Evolutionary conservation across 2,797 vertebrate genomes (phyloP), one percentile per base, ranked within the genome.

Genomic region (Clarias laeviceps): DNA sequence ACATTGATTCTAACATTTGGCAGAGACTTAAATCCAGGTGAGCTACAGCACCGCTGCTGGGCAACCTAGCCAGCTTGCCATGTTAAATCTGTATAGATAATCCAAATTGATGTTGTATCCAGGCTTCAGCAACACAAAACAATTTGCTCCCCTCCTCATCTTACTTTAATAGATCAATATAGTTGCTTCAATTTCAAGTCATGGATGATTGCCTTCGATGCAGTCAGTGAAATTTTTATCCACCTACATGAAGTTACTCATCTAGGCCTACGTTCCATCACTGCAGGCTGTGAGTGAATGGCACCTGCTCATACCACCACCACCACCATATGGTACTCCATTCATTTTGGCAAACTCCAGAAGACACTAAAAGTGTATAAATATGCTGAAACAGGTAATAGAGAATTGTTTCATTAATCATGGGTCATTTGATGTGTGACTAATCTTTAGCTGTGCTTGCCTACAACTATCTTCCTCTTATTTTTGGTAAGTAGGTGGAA

Each of bases 231-330:
- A 77, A 77, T 59, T 1, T 45, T 20, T 29, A 59, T 77, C 74
- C 74, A 77, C 74, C 74, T 77, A 77, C 74, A 59, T 77, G 54
- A 9, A 34, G 74, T 77, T 59, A 77, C 74, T 77, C 74, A 77
- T 59, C 27, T 54, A 76, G 73, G 54, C 73, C 74, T 59, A 59
- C 18, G 8, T 77, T 77, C 29, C 54, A 59, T 22, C 9, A 57
- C 54, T 59, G 74, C 74, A 32, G 74, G 74, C 74, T 59, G 9
- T 77, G 54, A 34, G 18, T 32, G 29, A 57, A 34, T 59, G 29
- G 74, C 56, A 77, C 20, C 54, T 57, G 74, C 20, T 34, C 54
- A 77, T 32, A 68, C 66, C 29, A 5, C 65, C 65, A 34, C 14
- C 66, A 18, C 29, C 29, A 32, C 72, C 72, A 76, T 27, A 74